These are phyloP conservation scores for Hippotragus niger DNA, from an alignment of 2,113 vertebrate species.

Conservation along the genomic window DNA sequence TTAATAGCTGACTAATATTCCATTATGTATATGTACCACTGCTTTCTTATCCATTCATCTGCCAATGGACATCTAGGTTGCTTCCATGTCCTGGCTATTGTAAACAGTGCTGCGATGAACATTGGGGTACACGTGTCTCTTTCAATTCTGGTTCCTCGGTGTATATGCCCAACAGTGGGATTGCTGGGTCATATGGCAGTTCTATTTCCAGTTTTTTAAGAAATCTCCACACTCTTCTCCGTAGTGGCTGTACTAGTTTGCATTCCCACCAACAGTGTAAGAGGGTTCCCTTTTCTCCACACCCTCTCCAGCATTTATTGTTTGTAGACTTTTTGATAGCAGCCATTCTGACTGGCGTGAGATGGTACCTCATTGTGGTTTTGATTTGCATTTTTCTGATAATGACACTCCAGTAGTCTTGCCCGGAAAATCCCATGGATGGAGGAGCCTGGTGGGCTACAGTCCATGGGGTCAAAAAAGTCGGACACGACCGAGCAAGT, in stretches of 20 bases:
- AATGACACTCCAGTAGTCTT: neutral
- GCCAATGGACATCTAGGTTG: neutral
- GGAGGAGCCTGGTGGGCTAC: neutral
- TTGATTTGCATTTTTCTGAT: neutral
- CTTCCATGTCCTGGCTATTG: neutral
- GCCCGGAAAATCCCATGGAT: neutral
- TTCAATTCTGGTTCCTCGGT: neutral
- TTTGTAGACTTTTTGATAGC: neutral
- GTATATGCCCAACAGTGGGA: neutral
- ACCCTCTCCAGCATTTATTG: neutral
- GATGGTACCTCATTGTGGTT: neutral
- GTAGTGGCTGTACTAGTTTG: neutral
- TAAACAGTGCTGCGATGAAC: neutral
- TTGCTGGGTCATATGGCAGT: neutral
- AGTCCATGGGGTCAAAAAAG: neutral
- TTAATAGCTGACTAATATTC: neutral
- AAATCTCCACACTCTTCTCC: neutral
- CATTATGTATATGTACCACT: neutral
- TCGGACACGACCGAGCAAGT: fast-evolving
- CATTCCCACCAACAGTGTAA: neutral
- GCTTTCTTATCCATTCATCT: neutral
- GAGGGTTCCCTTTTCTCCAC: neutral
- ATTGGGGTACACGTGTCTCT: neutral
- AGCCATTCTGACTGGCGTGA: neutral
- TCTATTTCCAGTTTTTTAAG: neutral